Evolutionary conservation across 1,140 invertebrate genomes (phyloP).

Genomic region (Euura lappo): DNA sequence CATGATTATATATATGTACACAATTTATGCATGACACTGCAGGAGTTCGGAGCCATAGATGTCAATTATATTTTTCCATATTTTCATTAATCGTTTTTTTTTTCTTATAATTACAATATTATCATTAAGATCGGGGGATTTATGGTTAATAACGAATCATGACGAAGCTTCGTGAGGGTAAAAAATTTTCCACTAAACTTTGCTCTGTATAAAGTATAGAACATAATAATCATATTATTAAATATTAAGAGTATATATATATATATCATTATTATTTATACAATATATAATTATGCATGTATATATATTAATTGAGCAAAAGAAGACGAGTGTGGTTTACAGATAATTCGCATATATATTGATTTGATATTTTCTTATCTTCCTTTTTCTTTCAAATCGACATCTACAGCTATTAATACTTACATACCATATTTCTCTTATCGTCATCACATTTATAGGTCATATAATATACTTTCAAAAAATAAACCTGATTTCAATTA

Average conservation of each 20-base stretch:
- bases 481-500: neutral
- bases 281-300: too few species aligned
- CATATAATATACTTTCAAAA: neutral
- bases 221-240: neutral
- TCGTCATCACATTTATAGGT: neutral
- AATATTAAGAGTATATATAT: neutral
- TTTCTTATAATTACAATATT: neutral
- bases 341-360: constrained; percentile 11
- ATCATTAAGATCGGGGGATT: neutral
- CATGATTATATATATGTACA: too few species aligned
- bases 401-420: neutral
- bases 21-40: too few species aligned
- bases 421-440: neutral
- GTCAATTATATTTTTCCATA: too few species aligned
- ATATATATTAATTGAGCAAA: constrained; percentile 3
- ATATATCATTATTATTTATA: neutral
- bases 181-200: neutral
- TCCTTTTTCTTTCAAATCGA: neutral
- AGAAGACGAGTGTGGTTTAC: constrained; percentile 14
- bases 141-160: too few species aligned
- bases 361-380: constrained; percentile 11
- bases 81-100: neutral
- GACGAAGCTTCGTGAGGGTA: neutral
- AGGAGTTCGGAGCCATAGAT: too few species aligned
- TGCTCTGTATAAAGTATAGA: neutral